These are phyloP conservation scores for Porites lobata DNA, from an alignment of 92 coral and sea anemone genomes.

Conservation along the genomic window DNA sequence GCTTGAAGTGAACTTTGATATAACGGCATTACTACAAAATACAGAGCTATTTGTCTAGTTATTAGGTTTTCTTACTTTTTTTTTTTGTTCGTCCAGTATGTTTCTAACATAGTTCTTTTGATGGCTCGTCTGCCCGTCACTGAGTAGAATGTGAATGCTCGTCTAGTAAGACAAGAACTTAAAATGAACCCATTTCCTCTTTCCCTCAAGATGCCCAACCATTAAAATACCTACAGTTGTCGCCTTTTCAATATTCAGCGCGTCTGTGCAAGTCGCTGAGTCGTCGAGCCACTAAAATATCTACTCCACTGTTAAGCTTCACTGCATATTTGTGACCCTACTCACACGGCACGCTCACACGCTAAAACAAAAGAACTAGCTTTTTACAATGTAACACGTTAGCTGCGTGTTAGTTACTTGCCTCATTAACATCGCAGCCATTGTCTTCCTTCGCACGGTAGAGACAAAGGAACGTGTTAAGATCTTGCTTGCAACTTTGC, in stretches of 20 bases:
- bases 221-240: neutral
- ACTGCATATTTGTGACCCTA: no score
- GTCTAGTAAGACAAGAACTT: neutral
- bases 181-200: neutral
- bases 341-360: no score
- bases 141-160: neutral
- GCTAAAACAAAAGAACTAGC: no score
- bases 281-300: neutral
- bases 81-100: no score
- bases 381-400: no score
- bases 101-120: neutral
- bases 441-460: no score
- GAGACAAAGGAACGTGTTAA: no score
- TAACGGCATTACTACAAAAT: neutral
- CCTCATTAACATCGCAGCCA: no score
- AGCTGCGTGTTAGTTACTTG: no score
- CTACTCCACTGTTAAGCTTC: neutral
- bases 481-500: no score
- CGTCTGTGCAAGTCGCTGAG: neutral
- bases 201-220: neutral
- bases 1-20: neutral
- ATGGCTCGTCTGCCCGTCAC: neutral
- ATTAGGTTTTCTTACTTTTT: no score
- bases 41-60: neutral
- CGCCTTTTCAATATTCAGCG: neutral